A percentile compares a stretch with the other conserved stretches of the same genome.
Evolutionary conservation across 2,797 vertebrate genomes (phyloP).

Genomic region (Microctenopoma steveboyesi): DNA sequence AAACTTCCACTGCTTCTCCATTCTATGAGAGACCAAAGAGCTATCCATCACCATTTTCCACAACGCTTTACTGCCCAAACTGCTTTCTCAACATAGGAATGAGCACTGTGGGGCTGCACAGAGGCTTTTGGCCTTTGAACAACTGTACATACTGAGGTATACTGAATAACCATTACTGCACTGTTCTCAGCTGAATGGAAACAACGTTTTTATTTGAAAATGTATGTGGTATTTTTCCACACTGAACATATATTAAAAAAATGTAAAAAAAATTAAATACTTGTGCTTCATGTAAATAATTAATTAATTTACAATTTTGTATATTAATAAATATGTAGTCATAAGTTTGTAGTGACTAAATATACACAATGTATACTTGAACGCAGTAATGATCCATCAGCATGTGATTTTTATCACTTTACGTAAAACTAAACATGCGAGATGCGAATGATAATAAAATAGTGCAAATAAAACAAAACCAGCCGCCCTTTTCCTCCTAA

Average conservation of each 20-base stretch:
- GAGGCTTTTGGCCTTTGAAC: slow-evolving; percentile 47
- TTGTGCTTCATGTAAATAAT: too few relatives aligned
- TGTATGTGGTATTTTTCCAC: not conserved
- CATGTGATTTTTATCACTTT: slow-evolving; percentile 2
- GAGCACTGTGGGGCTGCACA: slow-evolving; percentile 51
- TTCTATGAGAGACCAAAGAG: slow-evolving; percentile 68
- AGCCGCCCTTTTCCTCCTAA: not conserved
- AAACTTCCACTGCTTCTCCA: slow-evolving; percentile 49
- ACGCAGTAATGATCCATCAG: not conserved
- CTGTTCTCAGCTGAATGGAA: slow-evolving; percentile 24
- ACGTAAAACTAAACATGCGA: slow-evolving; percentile 9
- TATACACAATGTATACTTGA: not conserved
- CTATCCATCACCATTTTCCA: slow-evolving; percentile 75
- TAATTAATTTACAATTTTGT: too few relatives aligned
- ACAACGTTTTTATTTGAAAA: slow-evolving; percentile 15
- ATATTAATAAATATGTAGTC: not conserved
- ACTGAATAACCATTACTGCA: slow-evolving; percentile 49
- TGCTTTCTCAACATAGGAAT: slow-evolving; percentile 65
- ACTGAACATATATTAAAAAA: not conserved
- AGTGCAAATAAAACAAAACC: slow-evolving; percentile 54
- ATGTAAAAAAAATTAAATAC: too few relatives aligned
- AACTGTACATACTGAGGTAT: slow-evolving; percentile 41
- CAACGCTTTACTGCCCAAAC: slow-evolving; percentile 68
- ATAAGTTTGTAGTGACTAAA: not conserved
- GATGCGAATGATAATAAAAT: slow-evolving; percentile 45